These are phyloP conservation scores for Fistularia tabacaria DNA, from an alignment of 2,797 vertebrate genomes.

Conservation along the genomic window DNA sequence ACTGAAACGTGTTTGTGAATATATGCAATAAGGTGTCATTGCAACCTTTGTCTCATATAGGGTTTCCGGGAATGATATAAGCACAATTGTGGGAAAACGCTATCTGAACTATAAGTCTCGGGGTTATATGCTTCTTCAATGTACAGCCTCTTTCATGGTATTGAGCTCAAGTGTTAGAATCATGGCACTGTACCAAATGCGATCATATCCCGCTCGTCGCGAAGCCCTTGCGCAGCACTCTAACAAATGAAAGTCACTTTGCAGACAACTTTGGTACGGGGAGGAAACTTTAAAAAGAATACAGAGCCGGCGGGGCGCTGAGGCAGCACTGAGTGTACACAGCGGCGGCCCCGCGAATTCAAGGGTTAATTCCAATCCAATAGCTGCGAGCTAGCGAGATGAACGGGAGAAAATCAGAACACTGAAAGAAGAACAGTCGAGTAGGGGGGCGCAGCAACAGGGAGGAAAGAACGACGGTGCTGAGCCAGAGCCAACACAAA, in stretches of 20 bases:
- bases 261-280: slow-evolving; percentile 12
- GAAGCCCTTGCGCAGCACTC: slow-evolving; percentile 32
- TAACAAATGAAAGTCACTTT: slow-evolving; percentile 29
- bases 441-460: too few species aligned
- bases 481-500: too few species aligned
- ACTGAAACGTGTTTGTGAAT: too few species aligned
- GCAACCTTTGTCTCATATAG: too few species aligned
- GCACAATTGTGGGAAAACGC: too few species aligned
- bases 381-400: slow-evolving; percentile 24
- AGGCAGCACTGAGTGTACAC: slow-evolving; percentile 25
- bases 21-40: too few species aligned
- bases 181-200: slow-evolving; percentile 6
- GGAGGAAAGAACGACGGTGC: too few species aligned
- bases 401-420: slow-evolving; percentile 9
- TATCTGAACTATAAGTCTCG: too few species aligned
- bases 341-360: slow-evolving; percentile 21
- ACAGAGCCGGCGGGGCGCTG: slow-evolving; percentile 20
- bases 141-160: slow-evolving; percentile 16
- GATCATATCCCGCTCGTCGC: slow-evolving; percentile 22
- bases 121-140: too few species aligned
- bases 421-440: slow-evolving; percentile 13
- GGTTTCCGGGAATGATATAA: too few species aligned
- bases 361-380: slow-evolving; percentile 34
- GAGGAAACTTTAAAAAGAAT: slow-evolving; percentile 29
- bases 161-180: neutral